Evolutionary conservation across 2,888 invertebrate genomes (phyloP).

Genomic region (Ernsta delagoae): DNA sequence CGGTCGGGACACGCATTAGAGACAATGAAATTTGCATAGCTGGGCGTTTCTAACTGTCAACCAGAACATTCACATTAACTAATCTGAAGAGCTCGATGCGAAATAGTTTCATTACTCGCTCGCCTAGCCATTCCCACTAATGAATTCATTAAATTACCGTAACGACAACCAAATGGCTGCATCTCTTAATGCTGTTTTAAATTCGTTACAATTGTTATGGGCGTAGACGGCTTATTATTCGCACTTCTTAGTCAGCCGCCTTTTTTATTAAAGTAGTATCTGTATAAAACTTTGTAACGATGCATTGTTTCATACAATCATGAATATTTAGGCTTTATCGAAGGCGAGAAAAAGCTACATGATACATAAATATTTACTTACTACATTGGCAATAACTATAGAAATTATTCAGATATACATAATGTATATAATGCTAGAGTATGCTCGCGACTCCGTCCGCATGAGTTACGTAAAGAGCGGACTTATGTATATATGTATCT

Average conservation of each 20-base stretch:
- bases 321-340: conserved; percentile 18
- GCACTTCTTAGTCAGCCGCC: conserved; percentile 37
- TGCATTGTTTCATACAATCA: conserved; percentile 24
- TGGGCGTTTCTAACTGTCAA: conserved; percentile 79
- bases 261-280: conserved; percentile 27
- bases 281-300: conserved; percentile 31
- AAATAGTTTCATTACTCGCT: conserved; percentile 67
- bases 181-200: conserved; percentile 24
- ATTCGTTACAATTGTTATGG: conserved; percentile 37
- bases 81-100: conserved; percentile 68
- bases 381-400: too few relatives aligned
- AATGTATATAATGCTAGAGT: too few relatives aligned
- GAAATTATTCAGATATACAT: too few relatives aligned
- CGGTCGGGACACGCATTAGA: conserved; percentile 72
- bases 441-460: too few relatives aligned
- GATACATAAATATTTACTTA: too few relatives aligned
- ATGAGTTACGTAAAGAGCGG: too few relatives aligned
- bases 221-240: conserved; percentile 33
- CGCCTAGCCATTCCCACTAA: conserved; percentile 51
- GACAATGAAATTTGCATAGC: conserved; percentile 82
- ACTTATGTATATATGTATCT: too few relatives aligned
- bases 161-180: conserved; percentile 33
- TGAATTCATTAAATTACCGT: conserved; percentile 48
- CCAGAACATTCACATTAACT: conserved; percentile 80
- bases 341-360: conserved; percentile 16